Evolutionary conservation across 2,888 invertebrate species (phyloP), one percentile per base, ranked within the genome.

Genomic region (Melieria omissa): DNA sequence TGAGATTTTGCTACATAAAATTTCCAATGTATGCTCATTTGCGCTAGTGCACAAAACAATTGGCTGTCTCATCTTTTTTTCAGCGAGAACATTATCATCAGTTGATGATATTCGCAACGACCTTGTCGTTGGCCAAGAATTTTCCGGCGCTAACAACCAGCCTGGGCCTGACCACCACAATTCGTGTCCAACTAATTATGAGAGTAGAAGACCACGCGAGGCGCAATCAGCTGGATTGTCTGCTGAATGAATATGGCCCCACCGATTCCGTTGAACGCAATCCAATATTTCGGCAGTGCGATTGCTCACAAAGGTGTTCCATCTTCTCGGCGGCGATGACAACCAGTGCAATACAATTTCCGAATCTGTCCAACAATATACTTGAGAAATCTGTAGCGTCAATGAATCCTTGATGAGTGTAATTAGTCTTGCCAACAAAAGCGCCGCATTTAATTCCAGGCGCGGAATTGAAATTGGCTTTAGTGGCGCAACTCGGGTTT

Each of bases 321-420:
- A 77, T 10, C 71, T 73, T 45, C 73, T 52, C 6, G 52, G 52
- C 29, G 52, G 52, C 14, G 52, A 52, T 8, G 52, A 52, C 12
- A 52, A 9, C 62, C 2, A 73, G 45, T 74, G 72, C 0, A 83
- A 67, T 3, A 79, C 79, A 6, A 82, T 79, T 12, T 75, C 78
- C 0, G 81, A 83, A 68, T 84, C 83, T 5, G 80, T 77, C 75
- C 73, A n/a, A n/a, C n/a, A n/a, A n/a, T n/a, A n/a, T n/a, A n/a
- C n/a, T n/a, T n/a, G n/a, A n/a, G n/a, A n/a, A n/a, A n/a, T n/a
- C n/a, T n/a, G n/a, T n/a, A n/a, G n/a, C n/a, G n/a, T n/a, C n/a
- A n/a, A n/a, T n/a, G n/a, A n/a, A n/a, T n/a, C n/a, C n/a, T n/a
- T n/a, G n/a, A n/a, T n/a, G n/a, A n/a, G n/a, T n/a, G n/a, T n/a